Base-by-base conservation (phyloP, 1,140 invertebrate genomes). In the Monochamus saltuarius region DNA sequence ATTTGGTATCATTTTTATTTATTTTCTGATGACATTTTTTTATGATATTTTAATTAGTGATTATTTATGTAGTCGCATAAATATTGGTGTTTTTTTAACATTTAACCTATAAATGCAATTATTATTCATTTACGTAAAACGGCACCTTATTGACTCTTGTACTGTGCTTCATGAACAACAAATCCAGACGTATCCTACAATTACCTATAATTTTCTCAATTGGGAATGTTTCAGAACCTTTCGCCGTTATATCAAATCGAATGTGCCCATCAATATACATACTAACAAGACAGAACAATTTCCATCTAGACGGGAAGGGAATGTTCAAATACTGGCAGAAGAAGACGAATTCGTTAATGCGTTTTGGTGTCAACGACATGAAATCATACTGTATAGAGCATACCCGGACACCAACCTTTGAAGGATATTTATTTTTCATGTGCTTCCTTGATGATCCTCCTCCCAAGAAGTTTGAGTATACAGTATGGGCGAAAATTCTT, bases 331-430 rank as follows among this genome's bases (percentile, higher is more conserved):
- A 43, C 36, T 60, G 22, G 14, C 38, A 60, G 11, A 60, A 60
- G 19, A 40, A 37, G 29, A 54, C 40, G 7, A 37, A 55, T 6
- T 42, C 39, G 9, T 60, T 54, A 14, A 45, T 54, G 8, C 8
- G 17, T 7, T 34, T 54, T 35, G 14, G 13, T 14, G 8, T 50
- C 19, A n/a, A 7, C 19, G 16, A 46, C 11, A 14, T 35, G 14
- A 37, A 58, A 7, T 46, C 39, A 14, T 60, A 60, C 29, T 60
- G 58, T 34, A 53, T 60, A 7, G 58, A 60, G 43, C 50, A 60
- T 46, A n/a, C 51, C 13, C 13, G 14, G 29, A 56, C 7, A n/a
- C 9, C 22, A 1, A 60, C 45, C 4, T 16, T 16, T n/a, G 11
- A 38, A 3, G 58, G 58, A 16, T 60, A 39, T 14, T 47, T 46